Percentiles rank a stretch among this genome's conserved stretches.
Conservation (phyloP, 1,140 invertebrate genomes). For the Atta texana region DNA sequence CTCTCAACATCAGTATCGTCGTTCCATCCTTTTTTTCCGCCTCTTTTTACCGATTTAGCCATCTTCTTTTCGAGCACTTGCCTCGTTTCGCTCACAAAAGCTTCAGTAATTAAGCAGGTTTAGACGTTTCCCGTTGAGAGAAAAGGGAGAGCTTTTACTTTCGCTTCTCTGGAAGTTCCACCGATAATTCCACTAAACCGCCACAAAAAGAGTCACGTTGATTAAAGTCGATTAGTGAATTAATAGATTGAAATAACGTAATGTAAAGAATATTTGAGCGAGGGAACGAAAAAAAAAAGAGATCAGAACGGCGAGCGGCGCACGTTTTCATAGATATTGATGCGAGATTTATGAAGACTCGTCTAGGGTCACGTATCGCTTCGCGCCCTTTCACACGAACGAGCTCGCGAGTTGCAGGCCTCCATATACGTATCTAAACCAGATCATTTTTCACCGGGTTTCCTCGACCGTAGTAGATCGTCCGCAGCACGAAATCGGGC, state of each 20-base stretch:
- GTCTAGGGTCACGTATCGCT: conserved; percentile 73
- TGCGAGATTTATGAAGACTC: conserved; percentile 77
- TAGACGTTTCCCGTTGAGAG: conserved; percentile 54
- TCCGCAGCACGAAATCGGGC: conserved; percentile 62
- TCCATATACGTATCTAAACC: conserved; percentile 52
- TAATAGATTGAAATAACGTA: conserved; percentile 56
- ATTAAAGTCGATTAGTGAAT: conserved; percentile 22
- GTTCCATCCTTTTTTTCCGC: conserved; percentile 48
- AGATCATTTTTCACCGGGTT: conserved; percentile 70
- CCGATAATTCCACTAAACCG: conserved; percentile 20
- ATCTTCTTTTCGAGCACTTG: conserved; percentile 50
- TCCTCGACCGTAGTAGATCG: conserved; percentile 63
- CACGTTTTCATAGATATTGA: conserved; percentile 74
- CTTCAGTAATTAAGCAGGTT: conserved; percentile 75
- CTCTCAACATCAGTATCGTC: conserved; percentile 68
- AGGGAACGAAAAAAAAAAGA: neutral
- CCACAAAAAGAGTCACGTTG: conserved; percentile 65
- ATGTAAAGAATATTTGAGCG: conserved; percentile 21
- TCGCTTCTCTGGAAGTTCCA: conserved; percentile 39
- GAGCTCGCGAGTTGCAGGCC: neutral
- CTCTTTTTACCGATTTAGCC: conserved; percentile 18
- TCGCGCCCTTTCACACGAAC: conserved; percentile 50
- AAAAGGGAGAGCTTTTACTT: conserved; percentile 46
- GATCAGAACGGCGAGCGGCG: neutral
- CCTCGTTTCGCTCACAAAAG: conserved; percentile 76